Base-by-base conservation (phyloP, 2,888 invertebrate genomes). In the Lycaena phlaeas region DNA sequence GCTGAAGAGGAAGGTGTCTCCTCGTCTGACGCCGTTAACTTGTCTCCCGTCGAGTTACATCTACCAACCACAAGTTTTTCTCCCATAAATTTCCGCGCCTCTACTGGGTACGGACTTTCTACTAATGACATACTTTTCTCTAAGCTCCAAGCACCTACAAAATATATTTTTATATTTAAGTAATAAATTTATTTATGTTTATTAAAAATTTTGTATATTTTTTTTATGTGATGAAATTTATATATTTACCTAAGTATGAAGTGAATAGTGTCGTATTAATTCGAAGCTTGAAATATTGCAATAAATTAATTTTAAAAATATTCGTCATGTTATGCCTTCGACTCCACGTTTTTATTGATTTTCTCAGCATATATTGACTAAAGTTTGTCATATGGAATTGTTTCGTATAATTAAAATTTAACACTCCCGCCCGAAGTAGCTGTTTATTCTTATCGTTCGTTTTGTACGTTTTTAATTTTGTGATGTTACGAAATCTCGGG, bases 261-360 rank as follows among this genome's bases (percentile, higher is more conserved):
- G 64, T 71, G 46, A 75, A 82, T 3, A 81, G 50, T 1, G 79
- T 81, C 14, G 81, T 75, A 55, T 82, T 82, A 0, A 53, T 51
- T 4, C 77, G 63, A 1, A 76, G 73, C 68, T 82, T 84, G 39
- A 81, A 77, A 50, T 78, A 79, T 46, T 84, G 82, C 17, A 78
- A 47, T 1, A 78, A 27, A 46, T 68, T 59, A n/a, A 73, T 52
- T 9, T 52, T 56, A 14, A 48, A 40, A 9, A 7, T n/a, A n/a
- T 43, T 28, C 14, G 51, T 42, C 2, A 49, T 10, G 2, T 47
- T 43, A 25, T 57, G 49, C 9, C 17, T 25, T 29, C 43, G 44
- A 10, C 42, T 48, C 59, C 64, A 59, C 26, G 47, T 48, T 6
- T 44, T 58, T 18, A 58, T 51, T 14, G 56, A 50, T 4, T 44